Conservation (phyloP, 2,113 vertebrate genomes). For the Etheostoma cragini region DNA sequence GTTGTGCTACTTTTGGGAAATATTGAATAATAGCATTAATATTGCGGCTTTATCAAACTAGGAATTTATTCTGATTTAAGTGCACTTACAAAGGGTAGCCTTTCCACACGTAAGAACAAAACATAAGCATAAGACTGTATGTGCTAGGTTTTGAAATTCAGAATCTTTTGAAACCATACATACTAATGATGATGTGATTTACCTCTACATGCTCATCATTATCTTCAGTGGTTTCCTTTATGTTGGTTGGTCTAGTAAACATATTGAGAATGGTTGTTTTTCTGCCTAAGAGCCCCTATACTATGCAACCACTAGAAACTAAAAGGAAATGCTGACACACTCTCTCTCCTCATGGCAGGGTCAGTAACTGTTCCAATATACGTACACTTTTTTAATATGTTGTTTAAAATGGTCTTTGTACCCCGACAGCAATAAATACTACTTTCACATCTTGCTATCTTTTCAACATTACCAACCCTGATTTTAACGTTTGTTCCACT, state of each 20-base stretch:
- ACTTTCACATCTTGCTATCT: too few species aligned
- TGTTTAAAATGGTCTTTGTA: too few species aligned
- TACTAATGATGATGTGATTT: not conserved
- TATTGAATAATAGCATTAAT: not conserved
- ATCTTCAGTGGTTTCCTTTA: constrained; percentile 18
- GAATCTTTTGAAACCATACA: not conserved
- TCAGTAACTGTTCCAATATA: too few species aligned
- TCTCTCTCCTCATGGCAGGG: too few species aligned
- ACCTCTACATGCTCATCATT: not conserved
- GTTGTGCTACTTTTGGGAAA: constrained; percentile 7
- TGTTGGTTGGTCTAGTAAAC: not conserved
- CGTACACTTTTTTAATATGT: too few species aligned
- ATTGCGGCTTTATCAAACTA: not conserved
- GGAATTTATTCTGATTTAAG: constrained; percentile 23
- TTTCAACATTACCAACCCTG: too few species aligned
- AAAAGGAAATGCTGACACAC: too few species aligned
- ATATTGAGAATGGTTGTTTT: not conserved
- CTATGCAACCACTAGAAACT: too few species aligned
- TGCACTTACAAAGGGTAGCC: constrained; percentile 3
- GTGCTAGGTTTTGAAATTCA: not conserved
- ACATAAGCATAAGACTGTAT: not conserved
- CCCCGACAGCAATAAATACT: too few species aligned
- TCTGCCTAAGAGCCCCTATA: not conserved
- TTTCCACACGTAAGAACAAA: not conserved
- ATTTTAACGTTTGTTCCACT: not conserved